Conservation (phyloP, 2,113 vertebrate genomes). For the Aleadryas rufinucha region DNA sequence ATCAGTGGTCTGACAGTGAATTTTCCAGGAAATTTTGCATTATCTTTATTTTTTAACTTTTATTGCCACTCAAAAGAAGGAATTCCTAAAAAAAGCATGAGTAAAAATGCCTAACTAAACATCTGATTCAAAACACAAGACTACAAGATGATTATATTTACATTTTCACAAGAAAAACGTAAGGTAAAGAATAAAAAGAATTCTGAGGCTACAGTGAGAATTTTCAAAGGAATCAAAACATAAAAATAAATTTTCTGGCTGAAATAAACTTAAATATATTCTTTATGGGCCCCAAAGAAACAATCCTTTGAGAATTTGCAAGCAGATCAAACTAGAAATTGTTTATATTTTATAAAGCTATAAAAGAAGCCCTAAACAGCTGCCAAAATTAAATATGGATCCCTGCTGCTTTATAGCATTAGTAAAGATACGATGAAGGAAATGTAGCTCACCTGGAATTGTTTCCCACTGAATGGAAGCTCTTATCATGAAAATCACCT, state of each 20-base stretch:
- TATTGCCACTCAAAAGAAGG: neutral
- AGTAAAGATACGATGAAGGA: neutral
- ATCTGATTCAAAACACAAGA: neutral
- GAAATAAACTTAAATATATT: neutral
- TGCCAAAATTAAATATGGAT: neutral
- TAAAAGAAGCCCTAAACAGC: neutral
- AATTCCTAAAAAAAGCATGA: neutral
- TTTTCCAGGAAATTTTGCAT: neutral
- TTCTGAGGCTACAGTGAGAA: neutral
- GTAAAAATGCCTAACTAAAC: neutral
- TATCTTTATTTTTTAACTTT: neutral
- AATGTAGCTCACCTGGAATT: neutral
- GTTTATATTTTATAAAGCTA: neutral
- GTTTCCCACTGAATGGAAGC: neutral
- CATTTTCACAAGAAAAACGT: neutral
- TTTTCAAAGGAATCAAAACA: neutral
- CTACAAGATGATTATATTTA: neutral
- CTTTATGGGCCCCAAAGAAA: neutral
- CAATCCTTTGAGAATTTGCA: neutral
- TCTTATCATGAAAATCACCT: neutral
- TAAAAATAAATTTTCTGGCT: neutral
- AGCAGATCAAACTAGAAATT: neutral
- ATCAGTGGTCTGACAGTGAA: neutral
- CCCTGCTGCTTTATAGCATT: neutral
- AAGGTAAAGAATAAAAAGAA: neutral